Percentiles rank a stretch among this genome's conserved stretches.
phyloP scores from a whole-genome alignment of 2,888 invertebrate species.

The Steinernema carpocapsae region DNA sequence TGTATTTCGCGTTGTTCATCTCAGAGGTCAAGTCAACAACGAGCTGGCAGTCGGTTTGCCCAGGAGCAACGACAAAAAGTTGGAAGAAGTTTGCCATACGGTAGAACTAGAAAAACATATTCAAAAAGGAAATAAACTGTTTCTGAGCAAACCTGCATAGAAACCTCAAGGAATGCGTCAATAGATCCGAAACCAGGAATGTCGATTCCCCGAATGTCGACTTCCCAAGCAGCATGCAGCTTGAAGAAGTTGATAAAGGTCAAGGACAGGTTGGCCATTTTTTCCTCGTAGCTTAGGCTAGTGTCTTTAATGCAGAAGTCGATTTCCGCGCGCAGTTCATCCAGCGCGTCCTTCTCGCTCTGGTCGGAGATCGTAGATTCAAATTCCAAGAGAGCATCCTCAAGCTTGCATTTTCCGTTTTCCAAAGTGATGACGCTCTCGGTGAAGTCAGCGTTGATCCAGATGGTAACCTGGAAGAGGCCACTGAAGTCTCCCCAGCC shows the following conservation, averaged over 20 bases:
- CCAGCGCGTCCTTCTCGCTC: background rate
- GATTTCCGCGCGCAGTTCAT: background rate
- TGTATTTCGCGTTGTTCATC: slow-evolving; percentile 23
- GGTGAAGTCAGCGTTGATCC: slow-evolving; percentile 18
- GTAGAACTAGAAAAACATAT: background rate
- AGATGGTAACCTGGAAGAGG: slow-evolving; percentile 17
- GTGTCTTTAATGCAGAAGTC: background rate
- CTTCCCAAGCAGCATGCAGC: background rate
- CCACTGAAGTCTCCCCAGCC: slow-evolving; percentile 1
- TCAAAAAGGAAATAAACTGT: too few species aligned
- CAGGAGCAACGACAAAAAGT: background rate
- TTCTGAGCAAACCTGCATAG: background rate
- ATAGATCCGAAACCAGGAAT: background rate
- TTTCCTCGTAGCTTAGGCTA: slow-evolving; percentile 1
- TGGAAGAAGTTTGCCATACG: background rate
- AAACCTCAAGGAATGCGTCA: background rate
- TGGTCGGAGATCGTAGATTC: background rate
- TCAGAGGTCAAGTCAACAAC: slow-evolving; percentile 16
- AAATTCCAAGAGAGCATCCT: background rate
- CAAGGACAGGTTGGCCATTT: background rate
- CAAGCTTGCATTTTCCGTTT: background rate
- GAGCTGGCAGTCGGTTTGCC: slow-evolving; percentile 4
- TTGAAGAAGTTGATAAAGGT: slow-evolving; percentile 2
- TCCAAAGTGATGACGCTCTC: background rate
- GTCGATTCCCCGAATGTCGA: background rate